Base-by-base conservation (phyloP, 2,113 vertebrate species). In the Apeltes quadracus region DNA sequence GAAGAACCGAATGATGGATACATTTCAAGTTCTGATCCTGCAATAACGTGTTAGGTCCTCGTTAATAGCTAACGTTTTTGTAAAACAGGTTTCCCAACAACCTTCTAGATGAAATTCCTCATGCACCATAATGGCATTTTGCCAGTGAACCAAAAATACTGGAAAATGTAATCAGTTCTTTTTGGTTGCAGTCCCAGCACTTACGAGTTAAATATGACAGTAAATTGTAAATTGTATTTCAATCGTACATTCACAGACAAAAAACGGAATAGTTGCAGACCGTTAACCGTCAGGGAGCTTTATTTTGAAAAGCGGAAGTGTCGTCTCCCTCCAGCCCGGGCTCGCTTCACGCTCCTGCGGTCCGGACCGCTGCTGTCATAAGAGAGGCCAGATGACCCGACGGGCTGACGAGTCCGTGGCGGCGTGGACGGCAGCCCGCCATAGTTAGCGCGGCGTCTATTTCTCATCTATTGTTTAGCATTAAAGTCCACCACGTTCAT, bases 301-400 rank as follows among this genome's bases (percentile, higher is more conserved):
- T 90, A 87, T 71, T 85, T 75, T 87, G 84, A 75, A 84, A 58
- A 83, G 5, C 65, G 71, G 86, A 72, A 81, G 54, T 18, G 1
- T 1, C 0, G 0, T n/a, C 15, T 4, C 7, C 0, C 1, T 7
- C 12, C 39, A 2, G 59, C 1, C 32, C 1, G 2, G 10, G 3
- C 2, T 2, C 0, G 0, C 74, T 75, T 81, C 0, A 77, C 77
- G 0, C 5, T 59, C 70, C 68, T 70, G 64, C 61, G 27, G 79
- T 3, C 44, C 81, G 54, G 57, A 4, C 80, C 44, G 61, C 88
- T 75, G 25, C 85, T 90, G 91, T 91, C 88, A 89, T 55, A 81
- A 38, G 46, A 80, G 32, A 87, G 27, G 69, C 80, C 78, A 83
- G 83, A 81, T 85, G 81, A 79, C 72, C 75, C 85, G 61, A 72